phyloP scores from a whole-genome alignment of 2,888 invertebrate species.

The Liodrosophila aerea region DNA sequence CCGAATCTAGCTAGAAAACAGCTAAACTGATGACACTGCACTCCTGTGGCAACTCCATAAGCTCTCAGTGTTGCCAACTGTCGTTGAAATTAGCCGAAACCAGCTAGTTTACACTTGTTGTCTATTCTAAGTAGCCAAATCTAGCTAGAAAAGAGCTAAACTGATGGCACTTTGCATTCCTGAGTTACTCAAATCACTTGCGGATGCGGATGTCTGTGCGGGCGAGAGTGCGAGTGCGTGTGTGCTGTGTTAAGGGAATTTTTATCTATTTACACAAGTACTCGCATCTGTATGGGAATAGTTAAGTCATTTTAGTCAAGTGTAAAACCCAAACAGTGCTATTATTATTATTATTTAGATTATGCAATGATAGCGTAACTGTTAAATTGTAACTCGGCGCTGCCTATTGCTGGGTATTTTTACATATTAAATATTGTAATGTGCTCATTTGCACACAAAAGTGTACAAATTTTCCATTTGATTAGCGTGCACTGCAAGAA shows the following conservation, averaged over 20 bases:
- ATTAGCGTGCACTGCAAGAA: slow-evolving; percentile 42
- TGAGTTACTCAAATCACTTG: too few relatives aligned
- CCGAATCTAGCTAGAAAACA: too few relatives aligned
- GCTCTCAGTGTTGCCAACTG: too few relatives aligned
- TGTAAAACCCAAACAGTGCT: slow-evolving; percentile 31
- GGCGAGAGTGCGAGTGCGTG: too few relatives aligned
- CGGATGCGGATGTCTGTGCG: too few relatives aligned
- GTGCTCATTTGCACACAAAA: slow-evolving; percentile 52
- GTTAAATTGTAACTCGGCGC: slow-evolving; percentile 36
- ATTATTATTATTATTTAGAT: slow-evolving; percentile 10
- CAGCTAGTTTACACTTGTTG: too few relatives aligned
- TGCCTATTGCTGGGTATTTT: slow-evolving; percentile 21
- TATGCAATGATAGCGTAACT: background rate
- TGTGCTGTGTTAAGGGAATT: background rate
- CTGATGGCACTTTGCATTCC: too few relatives aligned
- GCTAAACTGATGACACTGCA: too few relatives aligned
- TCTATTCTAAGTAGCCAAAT: too few relatives aligned
- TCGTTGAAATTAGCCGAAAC: too few relatives aligned
- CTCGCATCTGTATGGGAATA: slow-evolving; percentile 13
- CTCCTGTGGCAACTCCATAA: too few relatives aligned
- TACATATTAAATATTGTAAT: slow-evolving; percentile 46
- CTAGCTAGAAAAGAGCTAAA: too few relatives aligned
- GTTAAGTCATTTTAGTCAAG: slow-evolving; percentile 12
- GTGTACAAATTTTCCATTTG: slow-evolving; percentile 58
- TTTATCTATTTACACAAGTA: slow-evolving; percentile 21